Evolutionary conservation across 92 coral and sea anemone species (phyloP).

Genomic region (Desmophyllum pertusum): DNA sequence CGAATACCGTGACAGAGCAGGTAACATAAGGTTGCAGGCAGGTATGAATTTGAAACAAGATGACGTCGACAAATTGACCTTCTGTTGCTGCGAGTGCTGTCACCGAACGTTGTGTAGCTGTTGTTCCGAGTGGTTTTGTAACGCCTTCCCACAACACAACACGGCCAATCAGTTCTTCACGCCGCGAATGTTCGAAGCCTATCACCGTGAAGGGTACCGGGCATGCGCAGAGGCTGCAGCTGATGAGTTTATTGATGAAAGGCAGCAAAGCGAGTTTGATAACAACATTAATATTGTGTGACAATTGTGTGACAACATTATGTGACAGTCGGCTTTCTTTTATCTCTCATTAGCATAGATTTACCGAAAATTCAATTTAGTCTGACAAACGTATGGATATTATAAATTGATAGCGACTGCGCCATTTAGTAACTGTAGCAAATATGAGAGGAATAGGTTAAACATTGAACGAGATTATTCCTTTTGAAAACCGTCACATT

Average conservation of each 20-base stretch:
- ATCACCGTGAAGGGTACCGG: slow-evolving; percentile 62
- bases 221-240: slow-evolving; percentile 60
- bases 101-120: slow-evolving; percentile 16
- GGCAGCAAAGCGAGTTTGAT: background rate
- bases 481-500: too few relatives aligned
- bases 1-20: too few relatives aligned
- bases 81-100: slow-evolving; percentile 67
- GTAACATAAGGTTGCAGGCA: too few relatives aligned
- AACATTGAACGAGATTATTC: too few relatives aligned
- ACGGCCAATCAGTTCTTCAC: slow-evolving; percentile 74
- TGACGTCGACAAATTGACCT: slow-evolving; percentile 47
- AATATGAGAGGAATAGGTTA: too few relatives aligned
- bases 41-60: background rate
- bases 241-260: slow-evolving; percentile 23
- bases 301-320: background rate
- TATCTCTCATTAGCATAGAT: background rate
- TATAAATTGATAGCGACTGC: too few relatives aligned
- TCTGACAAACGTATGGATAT: too few relatives aligned
- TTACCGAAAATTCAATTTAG: background rate
- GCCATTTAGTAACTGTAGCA: too few relatives aligned
- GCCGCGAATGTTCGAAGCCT: slow-evolving; percentile 55
- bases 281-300: too few relatives aligned
- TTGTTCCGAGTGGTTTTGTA: slow-evolving; percentile 35
- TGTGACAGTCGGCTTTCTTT: background rate
- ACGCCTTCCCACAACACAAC: slow-evolving; percentile 53